Evolutionary conservation across 2,113 vertebrate genomes (phyloP).

Genomic region (Centrocercus urophasianus): DNA sequence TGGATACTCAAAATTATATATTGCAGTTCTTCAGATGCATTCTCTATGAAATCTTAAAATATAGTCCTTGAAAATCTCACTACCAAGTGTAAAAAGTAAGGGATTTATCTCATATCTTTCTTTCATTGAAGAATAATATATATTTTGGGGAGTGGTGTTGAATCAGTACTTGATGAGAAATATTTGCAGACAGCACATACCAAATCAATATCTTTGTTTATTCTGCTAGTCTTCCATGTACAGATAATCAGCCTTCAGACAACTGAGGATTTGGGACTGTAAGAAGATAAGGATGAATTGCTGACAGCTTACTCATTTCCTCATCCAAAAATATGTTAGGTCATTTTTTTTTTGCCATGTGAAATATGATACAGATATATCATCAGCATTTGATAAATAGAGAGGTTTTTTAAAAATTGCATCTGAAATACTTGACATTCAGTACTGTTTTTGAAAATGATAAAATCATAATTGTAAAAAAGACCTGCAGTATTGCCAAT

Average conservation of each 20-base stretch:
- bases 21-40: background rate
- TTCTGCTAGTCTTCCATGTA: slow-evolving; percentile 25
- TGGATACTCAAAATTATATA: slow-evolving; percentile 1
- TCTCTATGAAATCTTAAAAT: background rate
- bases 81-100: background rate
- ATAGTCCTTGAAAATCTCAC: background rate
- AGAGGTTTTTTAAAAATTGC: slow-evolving; percentile 56
- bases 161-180: slow-evolving; percentile 37
- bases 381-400: slow-evolving; percentile 68
- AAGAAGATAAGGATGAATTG: slow-evolving; percentile 37
- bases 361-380: slow-evolving; percentile 55
- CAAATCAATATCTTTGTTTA: slow-evolving; percentile 47
- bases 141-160: background rate
- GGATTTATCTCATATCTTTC: background rate
- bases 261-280: slow-evolving; percentile 11
- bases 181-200: slow-evolving; percentile 12
- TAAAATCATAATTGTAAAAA: slow-evolving; percentile 81
- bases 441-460: slow-evolving; percentile 73
- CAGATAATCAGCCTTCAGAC: slow-evolving; percentile 53
- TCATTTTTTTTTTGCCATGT: background rate
- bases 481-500: slow-evolving; percentile 74
- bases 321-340: slow-evolving; percentile 45
- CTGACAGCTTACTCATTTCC: slow-evolving; percentile 46
- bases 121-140: background rate
- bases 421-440: slow-evolving; percentile 76